Base-by-base conservation (phyloP, 2,113 vertebrate genomes). In the Oceanodroma tethys region DNA sequence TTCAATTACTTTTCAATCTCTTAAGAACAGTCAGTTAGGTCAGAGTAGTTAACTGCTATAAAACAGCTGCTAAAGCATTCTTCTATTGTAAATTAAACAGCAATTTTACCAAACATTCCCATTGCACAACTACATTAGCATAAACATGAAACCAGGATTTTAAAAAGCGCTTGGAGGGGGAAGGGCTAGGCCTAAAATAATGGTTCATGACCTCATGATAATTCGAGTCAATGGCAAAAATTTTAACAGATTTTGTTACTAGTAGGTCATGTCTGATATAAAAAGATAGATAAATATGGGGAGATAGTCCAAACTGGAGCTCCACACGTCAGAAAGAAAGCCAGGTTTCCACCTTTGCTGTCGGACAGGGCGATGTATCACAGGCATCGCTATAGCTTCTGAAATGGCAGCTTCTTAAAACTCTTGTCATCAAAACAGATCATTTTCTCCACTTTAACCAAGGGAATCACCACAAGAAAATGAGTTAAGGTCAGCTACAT, bases 41-140 rank as follows among this genome's bases (percentile, higher is more conserved):
- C 86, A 91, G 34, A 93, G 76, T 68, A 96, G 79, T 95, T 92
- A 91, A 92, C 53, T 90, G 86, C 86, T 88, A 89, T 88, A 74
- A 94, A 93, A 70, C 91, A 95, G 88, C 88, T 97, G 94, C 72
- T 90, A 62, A 71, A 89, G 40, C 59, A 87, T 52, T 70, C 48
- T 73, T 74, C 62, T 78, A 48, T 29, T 91, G 66, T 91, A 95
- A 90, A 89, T 96, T 68, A 88, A 86, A 70, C 27, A 26, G 59
- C 67, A 67, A 40, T 75, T 90, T 93, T 89, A 80, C 60, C 63
- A 89, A 95, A 89, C 58, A 59, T 79, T 83, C 40, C 8, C 56
- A 94, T 2, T 81, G 59, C 55, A 76, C 0, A 0, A 58, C 67
- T 84, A 67, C n/a, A 59, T 66, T 71, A 68, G 15, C 65, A 87